Base-by-base conservation (phyloP, 2,113 vertebrate species). In the Entomyzon cyanotis region DNA sequence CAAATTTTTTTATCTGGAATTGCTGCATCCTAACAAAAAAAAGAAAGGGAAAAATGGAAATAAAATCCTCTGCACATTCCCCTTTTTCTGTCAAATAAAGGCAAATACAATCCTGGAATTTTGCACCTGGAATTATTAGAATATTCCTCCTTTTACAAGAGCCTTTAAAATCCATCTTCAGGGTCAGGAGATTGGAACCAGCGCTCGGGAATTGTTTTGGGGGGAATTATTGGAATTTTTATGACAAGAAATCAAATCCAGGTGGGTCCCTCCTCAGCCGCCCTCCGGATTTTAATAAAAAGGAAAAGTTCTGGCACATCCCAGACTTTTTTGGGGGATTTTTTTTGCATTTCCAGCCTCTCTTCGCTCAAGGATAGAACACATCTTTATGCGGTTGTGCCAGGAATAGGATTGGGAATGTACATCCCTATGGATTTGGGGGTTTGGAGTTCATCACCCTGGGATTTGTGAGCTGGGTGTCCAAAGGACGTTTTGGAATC, bases 231-330 rank as follows among this genome's bases (percentile, higher is more conserved):
- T 94, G 95, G 94, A 96, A 73, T 91, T 95, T 96, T 97, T 96
- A 96, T 91, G 93, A 17, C 77, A 69, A 94, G 89, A 79, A 96
- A 96, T 96, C 87, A 90, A 91, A 96, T 94, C 59, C 95, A 96
- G 93, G 94, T 96, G 95, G 55, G 73, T 81, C 67, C 47, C 76
- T 93, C 68, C 1, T 76, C 81, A 75, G 86, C 78, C 7, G 7
- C 41, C 15, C 94, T 95, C 69, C 62, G 58, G 92, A 86, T 96
- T 97, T 96, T 95, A 95, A 96, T 95, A 94, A 96, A 97, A 95
- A 97, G 76, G 89, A 91, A 94, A 96, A 95, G 73, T 96, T 94
- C 91, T 96, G 91, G 89, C 94, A 94, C 93, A 93, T 87, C 94
- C 39, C 10, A 12, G 46, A 37, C 15, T 15, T 23, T 60, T 44